Percentiles rank a stretch among this genome's conserved stretches.
Conservation (phyloP, 1,140 invertebrate genomes). For the Brachionus paranguensis region DNA sequence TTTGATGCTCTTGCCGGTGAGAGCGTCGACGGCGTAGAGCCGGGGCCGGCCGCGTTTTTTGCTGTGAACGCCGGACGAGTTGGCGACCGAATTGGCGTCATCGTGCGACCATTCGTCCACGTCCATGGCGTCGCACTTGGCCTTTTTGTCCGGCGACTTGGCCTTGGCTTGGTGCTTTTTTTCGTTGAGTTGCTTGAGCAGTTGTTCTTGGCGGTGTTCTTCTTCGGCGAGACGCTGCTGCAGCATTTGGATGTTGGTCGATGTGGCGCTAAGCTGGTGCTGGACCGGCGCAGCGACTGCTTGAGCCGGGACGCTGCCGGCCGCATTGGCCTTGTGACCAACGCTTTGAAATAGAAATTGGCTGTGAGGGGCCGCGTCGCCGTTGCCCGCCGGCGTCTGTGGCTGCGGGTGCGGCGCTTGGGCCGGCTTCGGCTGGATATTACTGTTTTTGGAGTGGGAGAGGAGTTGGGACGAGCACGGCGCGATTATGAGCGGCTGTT, state of each 20-base stretch:
- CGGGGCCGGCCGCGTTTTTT: constrained; percentile 29
- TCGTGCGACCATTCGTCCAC: neutral
- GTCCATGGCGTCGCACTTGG: neutral
- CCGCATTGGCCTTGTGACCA: neutral
- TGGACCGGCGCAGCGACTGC: neutral
- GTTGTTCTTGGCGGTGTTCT: neutral
- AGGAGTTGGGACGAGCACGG: neutral
- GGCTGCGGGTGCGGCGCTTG: neutral
- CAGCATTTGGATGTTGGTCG: neutral
- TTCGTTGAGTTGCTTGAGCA: constrained; percentile 15
- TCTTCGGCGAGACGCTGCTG: constrained; percentile 22
- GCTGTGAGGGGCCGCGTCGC: neutral
- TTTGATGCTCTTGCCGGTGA: constrained; percentile 16
- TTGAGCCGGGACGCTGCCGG: neutral
- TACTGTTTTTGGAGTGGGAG: neutral
- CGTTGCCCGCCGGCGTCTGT: no score
- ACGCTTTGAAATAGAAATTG: constrained; percentile 1
- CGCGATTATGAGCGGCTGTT: neutral
- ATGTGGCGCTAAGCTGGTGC: neutral
- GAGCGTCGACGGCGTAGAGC: neutral
- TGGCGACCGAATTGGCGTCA: neutral
- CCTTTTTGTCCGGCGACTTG: neutral
- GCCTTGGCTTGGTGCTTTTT: neutral
- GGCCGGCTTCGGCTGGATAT: neutral
- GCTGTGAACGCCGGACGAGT: neutral